Percentiles rank a stretch among this genome's conserved stretches.
These are phyloP conservation scores for Zaprionus ghesquierei DNA, from an alignment of 1,140 invertebrate species.

Conservation along the genomic window DNA sequence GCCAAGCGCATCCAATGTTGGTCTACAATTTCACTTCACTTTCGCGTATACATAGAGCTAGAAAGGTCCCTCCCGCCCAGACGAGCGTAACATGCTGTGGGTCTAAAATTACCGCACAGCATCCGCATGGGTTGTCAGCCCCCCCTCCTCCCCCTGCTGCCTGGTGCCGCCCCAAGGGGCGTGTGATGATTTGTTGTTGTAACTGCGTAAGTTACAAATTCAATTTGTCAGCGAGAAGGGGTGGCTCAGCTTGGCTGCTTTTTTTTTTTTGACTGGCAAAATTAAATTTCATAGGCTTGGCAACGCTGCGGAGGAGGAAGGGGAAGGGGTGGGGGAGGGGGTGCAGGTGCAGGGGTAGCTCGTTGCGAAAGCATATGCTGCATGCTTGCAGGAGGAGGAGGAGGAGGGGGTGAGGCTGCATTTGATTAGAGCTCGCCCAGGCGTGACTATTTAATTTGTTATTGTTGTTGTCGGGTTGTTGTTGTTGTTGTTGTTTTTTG, in stretches of 20 bases:
- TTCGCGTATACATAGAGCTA: constrained; percentile 46
- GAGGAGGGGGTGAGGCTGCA: constrained; percentile 33
- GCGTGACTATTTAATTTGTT: constrained; percentile 73
- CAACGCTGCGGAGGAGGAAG: constrained; percentile 33
- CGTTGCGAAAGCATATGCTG: constrained; percentile 39
- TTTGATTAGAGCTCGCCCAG: constrained; percentile 67
- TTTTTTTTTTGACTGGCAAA: constrained; percentile 14
- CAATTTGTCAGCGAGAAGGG: constrained; percentile 68
- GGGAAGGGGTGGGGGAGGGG: not conserved
- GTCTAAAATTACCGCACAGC: constrained; percentile 63
- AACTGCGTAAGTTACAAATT: constrained; percentile 70
- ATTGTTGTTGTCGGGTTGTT: constrained; percentile 35
- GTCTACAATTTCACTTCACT: constrained; percentile 74
- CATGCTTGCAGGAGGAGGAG: constrained; percentile 77
- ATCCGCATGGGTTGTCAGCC: constrained; percentile 19
- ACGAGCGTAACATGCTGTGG: constrained; percentile 66
- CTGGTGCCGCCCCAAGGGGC: not conserved
- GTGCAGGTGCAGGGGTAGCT: not conserved
- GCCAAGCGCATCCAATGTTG: constrained; percentile 22
- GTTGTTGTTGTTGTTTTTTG: constrained; percentile 42
- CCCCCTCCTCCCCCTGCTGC: constrained; percentile 31
- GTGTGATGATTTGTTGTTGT: constrained; percentile 68
- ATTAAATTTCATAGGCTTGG: constrained; percentile 66
- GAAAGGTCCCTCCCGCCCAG: constrained; percentile 67
- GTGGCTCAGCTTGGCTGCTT: constrained; percentile 16